Evolutionary conservation across 2,888 invertebrate species (phyloP).

Genomic region (Pammene aurita): DNA sequence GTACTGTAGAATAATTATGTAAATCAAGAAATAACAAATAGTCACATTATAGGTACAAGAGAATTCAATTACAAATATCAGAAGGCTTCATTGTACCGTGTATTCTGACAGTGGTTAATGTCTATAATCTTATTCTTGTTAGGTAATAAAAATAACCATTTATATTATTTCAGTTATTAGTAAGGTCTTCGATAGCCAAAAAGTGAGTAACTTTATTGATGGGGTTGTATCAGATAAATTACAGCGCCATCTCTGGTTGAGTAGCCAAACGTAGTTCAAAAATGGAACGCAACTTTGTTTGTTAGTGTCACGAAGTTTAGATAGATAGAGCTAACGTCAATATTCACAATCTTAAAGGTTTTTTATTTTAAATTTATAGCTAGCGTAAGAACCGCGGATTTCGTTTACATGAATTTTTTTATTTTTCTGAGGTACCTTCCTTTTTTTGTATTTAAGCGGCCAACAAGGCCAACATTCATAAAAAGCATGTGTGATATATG

Average conservation of each 20-base stretch:
- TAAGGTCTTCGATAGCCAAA: too few species aligned
- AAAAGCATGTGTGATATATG: background rate
- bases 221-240: constrained; percentile 47
- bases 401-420: too few species aligned
- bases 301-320: constrained; percentile 7
- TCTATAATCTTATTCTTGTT: background rate
- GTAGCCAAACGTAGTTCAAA: constrained; percentile 50
- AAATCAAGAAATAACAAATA: too few species aligned
- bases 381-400: too few species aligned
- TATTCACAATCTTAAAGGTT: background rate
- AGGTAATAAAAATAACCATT: background rate
- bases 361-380: too few species aligned
- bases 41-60: too few species aligned
- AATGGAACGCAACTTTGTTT: background rate
- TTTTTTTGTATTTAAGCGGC: background rate
- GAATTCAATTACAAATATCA: too few species aligned
- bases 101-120: too few species aligned
- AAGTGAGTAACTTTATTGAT: background rate
- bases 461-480: background rate
- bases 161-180: too few species aligned
- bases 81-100: too few species aligned
- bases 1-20: too few species aligned
- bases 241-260: constrained; percentile 66
- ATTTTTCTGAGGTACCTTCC: too few species aligned
- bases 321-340: constrained; percentile 45